Conservation (phyloP, 2,113 vertebrate genomes). For the Bos taurus region ARS-UCD2.0 NC_037332.1:111316501-111317000, state of each 20-base stretch:
- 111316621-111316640: conserved; percentile 10
- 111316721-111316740: neutral
- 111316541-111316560: neutral
- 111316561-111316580: neutral
- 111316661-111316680: neutral
- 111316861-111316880: neutral
- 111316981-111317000: neutral
- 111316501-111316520: neutral
- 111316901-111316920: neutral
- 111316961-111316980: neutral
- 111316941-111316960: no score
- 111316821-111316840: neutral
- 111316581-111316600: neutral
- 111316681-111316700: neutral
- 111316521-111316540: neutral
- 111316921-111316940: neutral
- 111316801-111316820: neutral
- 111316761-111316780: neutral
- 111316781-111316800: neutral
- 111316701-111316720: neutral
- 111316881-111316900: neutral
- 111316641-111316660: conserved; percentile 8
- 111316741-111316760: neutral
- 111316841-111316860: neutral
- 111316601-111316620: neutral